Conservation (phyloP, 2,113 vertebrate genomes). For the Hemibagrus wyckioides region DNA sequence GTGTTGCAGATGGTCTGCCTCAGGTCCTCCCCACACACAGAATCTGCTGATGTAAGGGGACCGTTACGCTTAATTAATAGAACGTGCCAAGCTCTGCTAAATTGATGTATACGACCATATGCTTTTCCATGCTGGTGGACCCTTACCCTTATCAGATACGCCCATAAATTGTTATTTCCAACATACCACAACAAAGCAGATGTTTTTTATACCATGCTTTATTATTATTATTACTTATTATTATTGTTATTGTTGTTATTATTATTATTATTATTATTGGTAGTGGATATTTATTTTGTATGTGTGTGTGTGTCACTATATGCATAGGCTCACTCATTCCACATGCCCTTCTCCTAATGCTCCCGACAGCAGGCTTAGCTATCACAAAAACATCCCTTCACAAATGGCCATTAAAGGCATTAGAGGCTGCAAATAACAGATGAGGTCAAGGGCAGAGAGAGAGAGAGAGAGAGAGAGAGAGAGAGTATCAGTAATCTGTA, state of each 20-base stretch:
- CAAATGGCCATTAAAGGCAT: constrained; percentile 64
- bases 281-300: background rate
- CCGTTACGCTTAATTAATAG: constrained; percentile 75
- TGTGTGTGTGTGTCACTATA: background rate
- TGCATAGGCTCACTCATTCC: background rate
- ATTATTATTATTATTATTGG: background rate
- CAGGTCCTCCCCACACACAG: constrained; percentile 60
- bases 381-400: constrained; percentile 52
- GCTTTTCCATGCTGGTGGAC: constrained; percentile 60
- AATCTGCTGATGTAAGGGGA: constrained; percentile 75
- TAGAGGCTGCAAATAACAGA: constrained; percentile 56
- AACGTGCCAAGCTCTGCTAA: constrained; percentile 61
- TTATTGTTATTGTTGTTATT: background rate
- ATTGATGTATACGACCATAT: constrained; percentile 65
- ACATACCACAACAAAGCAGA: background rate
- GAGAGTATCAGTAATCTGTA: constrained; percentile 50
- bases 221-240: background rate
- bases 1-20: constrained; percentile 67
- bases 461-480: constrained; percentile 21
- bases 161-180: background rate
- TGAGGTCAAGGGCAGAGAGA: constrained; percentile 56
- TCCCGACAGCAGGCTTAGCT: constrained; percentile 34
- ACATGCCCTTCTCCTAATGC: constrained; percentile 56
- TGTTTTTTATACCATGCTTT: background rate
- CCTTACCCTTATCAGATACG: constrained; percentile 26